These are phyloP conservation scores for Archips xylosteana DNA, from an alignment of 2,888 invertebrate species.

Conservation along the genomic window DNA sequence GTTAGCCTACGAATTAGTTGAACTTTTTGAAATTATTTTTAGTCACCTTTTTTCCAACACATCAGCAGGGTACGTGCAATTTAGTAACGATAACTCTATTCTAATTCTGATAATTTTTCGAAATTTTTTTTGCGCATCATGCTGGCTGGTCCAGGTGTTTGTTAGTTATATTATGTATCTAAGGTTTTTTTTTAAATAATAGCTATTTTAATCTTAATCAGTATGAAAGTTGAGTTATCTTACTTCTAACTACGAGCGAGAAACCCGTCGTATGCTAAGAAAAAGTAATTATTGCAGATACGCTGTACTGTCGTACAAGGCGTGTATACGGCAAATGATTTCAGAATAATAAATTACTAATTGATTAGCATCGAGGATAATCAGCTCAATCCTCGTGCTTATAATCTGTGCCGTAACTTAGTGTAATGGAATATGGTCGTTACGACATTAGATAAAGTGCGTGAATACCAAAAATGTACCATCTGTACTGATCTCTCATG, in stretches of 20 bases:
- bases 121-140: conserved; percentile 1
- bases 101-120: not conserved
- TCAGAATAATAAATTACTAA: conserved; percentile 2
- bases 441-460: conserved; percentile 26
- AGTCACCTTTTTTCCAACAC: not conserved
- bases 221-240: conserved; percentile 26
- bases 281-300: conserved; percentile 4
- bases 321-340: conserved; percentile 1
- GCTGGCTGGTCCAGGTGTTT: conserved; percentile 36
- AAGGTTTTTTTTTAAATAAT: not conserved
- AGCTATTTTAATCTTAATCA: not conserved
- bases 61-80: conserved; percentile 16
- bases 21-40: conserved; percentile 1
- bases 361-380: not conserved
- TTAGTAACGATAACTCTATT: conserved; percentile 18
- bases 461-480: not conserved
- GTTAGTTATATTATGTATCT: conserved; percentile 28
- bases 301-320: not conserved
- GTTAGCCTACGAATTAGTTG: conserved; percentile 2
- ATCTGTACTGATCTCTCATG: conserved; percentile 2
- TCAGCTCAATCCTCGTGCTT: not conserved
- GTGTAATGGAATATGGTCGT: conserved; percentile 24
- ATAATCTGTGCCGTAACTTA: conserved; percentile 3
- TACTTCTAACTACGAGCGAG: conserved; percentile 17
- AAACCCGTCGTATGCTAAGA: not conserved